These are phyloP conservation scores for Callaeas wilsoni DNA, from an alignment of 2,113 vertebrate genomes.

Conservation along the genomic window DNA sequence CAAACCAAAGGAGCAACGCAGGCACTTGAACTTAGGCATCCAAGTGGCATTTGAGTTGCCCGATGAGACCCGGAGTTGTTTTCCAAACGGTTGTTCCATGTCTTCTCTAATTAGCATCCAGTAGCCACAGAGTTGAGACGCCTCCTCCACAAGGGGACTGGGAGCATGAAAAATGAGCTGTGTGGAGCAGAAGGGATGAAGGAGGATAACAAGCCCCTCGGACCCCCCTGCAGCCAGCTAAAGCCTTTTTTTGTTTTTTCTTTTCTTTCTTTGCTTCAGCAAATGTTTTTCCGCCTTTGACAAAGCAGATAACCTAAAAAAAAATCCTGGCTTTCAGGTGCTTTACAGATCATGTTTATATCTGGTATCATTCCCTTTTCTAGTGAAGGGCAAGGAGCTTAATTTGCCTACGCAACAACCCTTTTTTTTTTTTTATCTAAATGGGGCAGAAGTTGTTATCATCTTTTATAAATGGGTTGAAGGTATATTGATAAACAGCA, in stretches of 20 bases:
- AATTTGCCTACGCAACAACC: neutral
- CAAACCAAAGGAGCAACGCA: neutral
- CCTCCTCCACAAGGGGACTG: neutral
- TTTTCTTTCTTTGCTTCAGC: neutral
- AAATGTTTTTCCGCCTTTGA: neutral
- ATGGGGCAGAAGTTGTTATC: neutral
- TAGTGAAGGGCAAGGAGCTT: neutral
- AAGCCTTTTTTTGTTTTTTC: neutral
- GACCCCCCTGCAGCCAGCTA: neutral
- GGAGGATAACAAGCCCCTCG: neutral
- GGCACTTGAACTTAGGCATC: neutral
- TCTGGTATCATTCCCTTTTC: neutral
- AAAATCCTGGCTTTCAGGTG: neutral
- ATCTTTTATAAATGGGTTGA: neutral
- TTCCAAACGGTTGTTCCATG: neutral
- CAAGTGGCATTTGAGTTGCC: neutral
- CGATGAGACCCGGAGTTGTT: neutral
- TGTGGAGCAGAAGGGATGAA: neutral
- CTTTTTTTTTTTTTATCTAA: neutral
- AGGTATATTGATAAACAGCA: neutral
- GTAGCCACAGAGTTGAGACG: neutral
- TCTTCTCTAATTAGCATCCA: neutral
- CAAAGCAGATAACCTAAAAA: neutral
- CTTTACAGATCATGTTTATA: neutral
- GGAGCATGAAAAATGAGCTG: neutral